Base-by-base conservation (phyloP, 2,888 invertebrate species). In the Lasioglossum figueresi region DNA sequence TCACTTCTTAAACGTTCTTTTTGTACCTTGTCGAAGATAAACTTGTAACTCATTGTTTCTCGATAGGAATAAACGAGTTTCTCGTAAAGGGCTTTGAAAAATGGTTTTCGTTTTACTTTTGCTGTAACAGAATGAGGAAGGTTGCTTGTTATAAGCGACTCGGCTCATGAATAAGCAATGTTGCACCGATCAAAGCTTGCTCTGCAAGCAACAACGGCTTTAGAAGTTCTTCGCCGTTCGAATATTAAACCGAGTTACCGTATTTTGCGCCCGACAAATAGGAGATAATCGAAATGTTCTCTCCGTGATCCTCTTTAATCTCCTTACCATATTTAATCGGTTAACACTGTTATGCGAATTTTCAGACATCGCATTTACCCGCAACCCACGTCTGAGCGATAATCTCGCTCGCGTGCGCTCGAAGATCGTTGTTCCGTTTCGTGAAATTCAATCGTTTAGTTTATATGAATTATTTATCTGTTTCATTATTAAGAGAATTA, bases 301-400 rank as follows among this genome's bases (percentile, higher is more conserved):
- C 5, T 2, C 14, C 23, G n/a, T 16, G 70, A 71, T 71, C 70
- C 70, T 14, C 27, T 27, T 40, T 71, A 71, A 71, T 43, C 70
- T 71, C 37, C 68, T 68, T 68, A 68, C 37, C 68, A 23, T 23
- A 37, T 68, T 68, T 68, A 68, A 68, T 68, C 37, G 68, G 68
- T 68, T 68, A 68, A 37, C 68, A 23, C 68, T 23, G 23, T 37
- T 37, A 37, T 4, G 34, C 68, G 68, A 31, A 34, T 37, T 68
- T 68, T 68, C 37, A 23, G 37, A 34, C 16, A 4, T 19, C 23
- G 37, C 23, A 12, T 68, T 59, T 68, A 34, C 37, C 37, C 10
- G 23, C 31, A 37, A 19, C 23, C 19, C 16, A 34, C 10, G 19
- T 23, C 23, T 31, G 14, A 27, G 5, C 31, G 6, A 27, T 68